Evolutionary conservation across 2,888 invertebrate species (phyloP).

Genomic region (Didymodactylos carnosus): DNA sequence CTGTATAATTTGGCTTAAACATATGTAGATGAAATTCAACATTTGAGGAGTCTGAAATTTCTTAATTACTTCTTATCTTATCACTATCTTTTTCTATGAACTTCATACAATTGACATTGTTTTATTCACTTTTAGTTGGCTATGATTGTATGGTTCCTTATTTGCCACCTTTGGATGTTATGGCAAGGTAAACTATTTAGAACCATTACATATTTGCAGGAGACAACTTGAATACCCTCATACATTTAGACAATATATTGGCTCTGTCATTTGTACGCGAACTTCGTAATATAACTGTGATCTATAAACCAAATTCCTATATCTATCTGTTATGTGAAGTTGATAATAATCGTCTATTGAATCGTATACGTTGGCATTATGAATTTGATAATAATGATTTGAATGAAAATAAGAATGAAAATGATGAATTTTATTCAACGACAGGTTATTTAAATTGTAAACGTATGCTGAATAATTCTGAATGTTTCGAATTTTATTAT

Average conservation of each 20-base stretch:
- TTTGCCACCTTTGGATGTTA: background rate
- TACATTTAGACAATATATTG: background rate
- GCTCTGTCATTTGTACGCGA: background rate
- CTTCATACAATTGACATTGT: no score
- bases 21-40: no score
- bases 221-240: no score
- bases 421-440: no score
- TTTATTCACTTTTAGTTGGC: no score
- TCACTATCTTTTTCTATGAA: no score
- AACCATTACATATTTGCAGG: no score
- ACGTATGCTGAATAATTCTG: background rate
- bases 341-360: background rate
- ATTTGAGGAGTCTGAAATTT: no score
- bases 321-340: background rate
- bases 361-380: background rate
- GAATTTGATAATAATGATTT: background rate
- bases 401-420: background rate
- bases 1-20: no score
- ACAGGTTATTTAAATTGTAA: background rate
- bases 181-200: background rate
- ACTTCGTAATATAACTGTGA: background rate
- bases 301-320: background rate
- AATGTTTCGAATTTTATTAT: slow-evolving; percentile 1
- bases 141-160: background rate
- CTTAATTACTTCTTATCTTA: no score